Evolutionary conservation across 2,797 vertebrate genomes (phyloP), one percentile per base, ranked within the genome.

Genomic region (Lepus oiostolus): DNA sequence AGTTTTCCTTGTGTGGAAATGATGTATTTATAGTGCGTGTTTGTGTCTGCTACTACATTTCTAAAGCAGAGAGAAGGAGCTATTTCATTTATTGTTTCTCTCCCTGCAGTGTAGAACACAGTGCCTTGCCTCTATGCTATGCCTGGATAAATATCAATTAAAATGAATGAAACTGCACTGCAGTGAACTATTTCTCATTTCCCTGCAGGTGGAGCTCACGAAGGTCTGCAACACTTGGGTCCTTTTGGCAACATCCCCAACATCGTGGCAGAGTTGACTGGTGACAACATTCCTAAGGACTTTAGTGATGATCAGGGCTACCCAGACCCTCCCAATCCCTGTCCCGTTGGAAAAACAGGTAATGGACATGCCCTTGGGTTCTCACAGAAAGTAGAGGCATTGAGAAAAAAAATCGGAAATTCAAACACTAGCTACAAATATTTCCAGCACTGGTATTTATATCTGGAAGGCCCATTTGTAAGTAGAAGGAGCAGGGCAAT

Each of bases 211-310:
- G 99, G 99, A 94, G 99, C 99, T 0, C 99, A 99, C 7, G 99
- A 99, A 94, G 99, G 99, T 80, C 98, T 99, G 83, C 99, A 99
- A 97, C 99, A 99, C 96, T 98, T 99, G 74, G 99, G 99, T 90
- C 99, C 99, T 14, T 99, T 99, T 2, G 99, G 99, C 32, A 99
- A 99, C 97, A 99, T 99, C 95, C 99, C 99, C 77, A 99, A 99
- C 97, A 99, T 99, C 0, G 99, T 99, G 96, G 99, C 99, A 11
- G 99, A 99, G 97, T 98, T 99, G 98, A 99, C 99, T 3, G 99
- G 99, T 0, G 99, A 99, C 97, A 99, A 99, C 0, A 98, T 99
- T 68, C 99, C 99, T 63, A 99, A 99, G 98, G 99, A 99, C 98
- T 99, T 99, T 96, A 99, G 99, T 54, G 99, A 99, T 82, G 99